Evolutionary conservation across 1,140 invertebrate genomes (phyloP).

Genomic region (Drosophila bipectinata): DNA sequence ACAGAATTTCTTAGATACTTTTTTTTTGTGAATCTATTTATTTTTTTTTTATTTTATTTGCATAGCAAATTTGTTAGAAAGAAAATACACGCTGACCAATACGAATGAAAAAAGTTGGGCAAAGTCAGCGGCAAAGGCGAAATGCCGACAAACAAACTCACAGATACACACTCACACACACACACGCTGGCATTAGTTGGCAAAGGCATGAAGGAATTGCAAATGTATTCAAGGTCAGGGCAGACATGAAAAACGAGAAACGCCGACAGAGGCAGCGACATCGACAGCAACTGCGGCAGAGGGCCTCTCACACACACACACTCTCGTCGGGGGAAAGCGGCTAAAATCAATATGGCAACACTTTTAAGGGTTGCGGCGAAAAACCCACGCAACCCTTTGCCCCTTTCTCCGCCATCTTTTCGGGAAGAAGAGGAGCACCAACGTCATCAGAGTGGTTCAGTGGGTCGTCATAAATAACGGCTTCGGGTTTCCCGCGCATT

Average conservation of each 20-base stretch:
- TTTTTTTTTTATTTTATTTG: slow-evolving; percentile 21
- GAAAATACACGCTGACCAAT: slow-evolving; percentile 28
- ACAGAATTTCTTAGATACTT: slow-evolving; percentile 25
- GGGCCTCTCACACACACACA: slow-evolving; percentile 21
- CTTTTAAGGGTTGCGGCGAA: slow-evolving; percentile 81
- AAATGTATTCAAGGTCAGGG: slow-evolving; percentile 80
- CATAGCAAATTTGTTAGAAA: slow-evolving; percentile 35
- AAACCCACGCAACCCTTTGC: slow-evolving; percentile 48
- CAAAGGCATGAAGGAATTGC: slow-evolving; percentile 68
- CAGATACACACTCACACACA: slow-evolving; percentile 16
- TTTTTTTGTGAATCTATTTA: not conserved
- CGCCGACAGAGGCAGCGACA: slow-evolving; percentile 33
- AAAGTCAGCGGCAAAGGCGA: slow-evolving; percentile 25
- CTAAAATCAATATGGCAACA: slow-evolving; percentile 79
- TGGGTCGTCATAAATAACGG: slow-evolving; percentile 70
- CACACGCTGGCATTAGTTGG: slow-evolving; percentile 41
- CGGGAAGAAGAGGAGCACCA: slow-evolving; percentile 21
- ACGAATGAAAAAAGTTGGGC: slow-evolving; percentile 32
- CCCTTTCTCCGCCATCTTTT: not conserved
- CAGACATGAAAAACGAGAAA: slow-evolving; percentile 67
- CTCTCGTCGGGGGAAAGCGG: slow-evolving; percentile 5
- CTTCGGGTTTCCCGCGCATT: slow-evolving; percentile 77
- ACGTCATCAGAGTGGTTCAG: slow-evolving; percentile 74
- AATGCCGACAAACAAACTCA: slow-evolving; percentile 52
- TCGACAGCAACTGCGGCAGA: slow-evolving; percentile 6